A percentile compares a stretch with the other conserved stretches of the same genome.
phyloP scores from a whole-genome alignment of 2,888 invertebrate genomes.

The Lydus trimaculatus region DNA sequence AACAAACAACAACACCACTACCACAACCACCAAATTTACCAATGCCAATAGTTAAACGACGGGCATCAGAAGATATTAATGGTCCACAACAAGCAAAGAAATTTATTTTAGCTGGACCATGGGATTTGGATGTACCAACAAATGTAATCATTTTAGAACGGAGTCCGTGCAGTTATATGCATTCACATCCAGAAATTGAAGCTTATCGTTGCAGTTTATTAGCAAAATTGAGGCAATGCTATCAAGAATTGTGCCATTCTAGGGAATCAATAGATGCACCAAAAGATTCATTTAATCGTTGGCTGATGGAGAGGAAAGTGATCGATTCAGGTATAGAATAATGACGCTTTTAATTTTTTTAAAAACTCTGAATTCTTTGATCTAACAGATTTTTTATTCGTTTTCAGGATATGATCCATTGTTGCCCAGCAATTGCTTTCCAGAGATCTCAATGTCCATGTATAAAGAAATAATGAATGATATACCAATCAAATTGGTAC shows the following conservation, averaged over 20 bases:
- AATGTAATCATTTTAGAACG: conserved; percentile 91
- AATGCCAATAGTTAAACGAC: conserved; percentile 71
- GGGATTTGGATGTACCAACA: conserved; percentile 93
- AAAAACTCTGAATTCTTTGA: background rate
- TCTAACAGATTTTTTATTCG: conserved; percentile 62
- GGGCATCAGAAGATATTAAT: conserved; percentile 77
- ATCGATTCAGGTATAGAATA: conserved; percentile 70
- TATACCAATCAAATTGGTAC: conserved; percentile 94
- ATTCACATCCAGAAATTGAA: conserved; percentile 95
- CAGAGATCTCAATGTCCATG: conserved; percentile 94
- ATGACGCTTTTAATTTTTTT: background rate
- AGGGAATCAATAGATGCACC: conserved; percentile 95
- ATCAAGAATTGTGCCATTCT: conserved; percentile 93
- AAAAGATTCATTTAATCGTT: conserved; percentile 94
- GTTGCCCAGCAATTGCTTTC: conserved; percentile 89
- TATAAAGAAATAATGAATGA: conserved; percentile 98
- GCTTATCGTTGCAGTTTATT: conserved; percentile 83
- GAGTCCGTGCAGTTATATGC: conserved; percentile 82
- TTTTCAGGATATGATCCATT: conserved; percentile 87
- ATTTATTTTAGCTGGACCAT: conserved; percentile 87
- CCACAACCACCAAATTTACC: conserved; percentile 54
- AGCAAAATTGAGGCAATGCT: conserved; percentile 86
- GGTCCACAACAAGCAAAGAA: conserved; percentile 81
- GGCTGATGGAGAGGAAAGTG: conserved; percentile 96
- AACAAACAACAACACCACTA: conserved; percentile 27